These are phyloP conservation scores for Gulo gulo DNA, from an alignment of 2,113 vertebrate genomes.

Conservation along the genomic window DNA sequence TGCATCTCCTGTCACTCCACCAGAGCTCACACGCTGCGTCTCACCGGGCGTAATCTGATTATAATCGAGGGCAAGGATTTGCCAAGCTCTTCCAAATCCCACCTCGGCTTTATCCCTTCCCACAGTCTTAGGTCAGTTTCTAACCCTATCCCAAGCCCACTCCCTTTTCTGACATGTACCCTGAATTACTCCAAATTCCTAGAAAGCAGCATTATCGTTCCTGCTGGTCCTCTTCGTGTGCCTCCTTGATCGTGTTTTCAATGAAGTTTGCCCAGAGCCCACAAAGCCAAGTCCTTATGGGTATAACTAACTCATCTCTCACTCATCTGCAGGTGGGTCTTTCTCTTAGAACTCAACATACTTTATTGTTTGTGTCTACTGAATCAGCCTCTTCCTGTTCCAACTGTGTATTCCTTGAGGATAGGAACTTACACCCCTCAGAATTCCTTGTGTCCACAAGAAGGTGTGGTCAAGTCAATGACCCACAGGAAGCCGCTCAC, in stretches of 20 bases:
- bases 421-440: not conserved
- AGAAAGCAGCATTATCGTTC: not conserved
- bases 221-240: not conserved
- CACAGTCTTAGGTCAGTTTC: not conserved
- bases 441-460: not conserved
- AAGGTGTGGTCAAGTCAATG: not conserved
- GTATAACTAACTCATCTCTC: not conserved
- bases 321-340: not conserved
- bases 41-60: not conserved
- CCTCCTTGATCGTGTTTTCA: not conserved
- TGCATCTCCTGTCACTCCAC: not conserved
- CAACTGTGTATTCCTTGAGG: not conserved
- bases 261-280: fast-evolving
- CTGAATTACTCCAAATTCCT: not conserved
- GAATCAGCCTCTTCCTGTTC: not conserved
- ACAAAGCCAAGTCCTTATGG: fast-evolving
- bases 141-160: not conserved
- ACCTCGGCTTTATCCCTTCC: not conserved
- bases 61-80: not conserved
- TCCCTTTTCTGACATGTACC: not conserved
- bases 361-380: not conserved
- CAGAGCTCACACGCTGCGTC: not conserved
- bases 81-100: not conserved
- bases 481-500: not conserved
- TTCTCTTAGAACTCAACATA: not conserved